Evolutionary conservation across 2,113 vertebrate genomes (phyloP).

Genomic region (Onychorhynchus coronatus): DNA sequence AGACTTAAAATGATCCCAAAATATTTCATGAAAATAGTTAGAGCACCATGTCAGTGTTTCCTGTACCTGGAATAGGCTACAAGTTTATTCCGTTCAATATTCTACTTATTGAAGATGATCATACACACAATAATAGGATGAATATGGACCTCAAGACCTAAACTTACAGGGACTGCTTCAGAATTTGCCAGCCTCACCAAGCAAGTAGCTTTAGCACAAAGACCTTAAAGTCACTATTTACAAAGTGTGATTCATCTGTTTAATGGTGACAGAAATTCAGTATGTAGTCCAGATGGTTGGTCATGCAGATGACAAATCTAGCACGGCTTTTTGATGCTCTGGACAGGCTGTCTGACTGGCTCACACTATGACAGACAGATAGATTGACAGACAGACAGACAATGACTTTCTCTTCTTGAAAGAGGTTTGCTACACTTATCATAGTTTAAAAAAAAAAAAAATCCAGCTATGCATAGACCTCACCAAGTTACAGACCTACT

Average conservation of each 20-base stretch:
- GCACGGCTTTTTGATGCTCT: neutral
- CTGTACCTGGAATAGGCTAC: neutral
- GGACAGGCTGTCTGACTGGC: conserved; percentile 14
- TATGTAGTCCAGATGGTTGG: conserved; percentile 34
- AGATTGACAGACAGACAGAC: neutral
- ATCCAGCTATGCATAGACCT: neutral
- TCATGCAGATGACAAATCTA: neutral
- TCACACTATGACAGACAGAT: neutral
- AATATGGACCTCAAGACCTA: neutral
- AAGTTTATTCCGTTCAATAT: neutral
- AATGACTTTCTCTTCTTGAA: neutral
- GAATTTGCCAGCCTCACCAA: neutral
- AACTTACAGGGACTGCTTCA: neutral
- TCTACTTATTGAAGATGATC: neutral
- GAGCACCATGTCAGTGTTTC: neutral
- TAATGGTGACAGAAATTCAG: conserved; percentile 47
- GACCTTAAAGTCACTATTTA: neutral
- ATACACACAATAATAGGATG: neutral
- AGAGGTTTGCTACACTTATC: neutral
- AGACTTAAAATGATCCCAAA: neutral
- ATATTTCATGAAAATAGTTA: neutral
- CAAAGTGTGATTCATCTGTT: conserved; percentile 36
- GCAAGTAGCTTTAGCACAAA: neutral
- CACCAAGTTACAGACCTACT: neutral
- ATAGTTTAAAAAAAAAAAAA: neutral